Evolutionary conservation across 2,888 invertebrate genomes (phyloP), one percentile per base, ranked within the genome.

Genomic region (Caenorhabditis sp.): DNA sequence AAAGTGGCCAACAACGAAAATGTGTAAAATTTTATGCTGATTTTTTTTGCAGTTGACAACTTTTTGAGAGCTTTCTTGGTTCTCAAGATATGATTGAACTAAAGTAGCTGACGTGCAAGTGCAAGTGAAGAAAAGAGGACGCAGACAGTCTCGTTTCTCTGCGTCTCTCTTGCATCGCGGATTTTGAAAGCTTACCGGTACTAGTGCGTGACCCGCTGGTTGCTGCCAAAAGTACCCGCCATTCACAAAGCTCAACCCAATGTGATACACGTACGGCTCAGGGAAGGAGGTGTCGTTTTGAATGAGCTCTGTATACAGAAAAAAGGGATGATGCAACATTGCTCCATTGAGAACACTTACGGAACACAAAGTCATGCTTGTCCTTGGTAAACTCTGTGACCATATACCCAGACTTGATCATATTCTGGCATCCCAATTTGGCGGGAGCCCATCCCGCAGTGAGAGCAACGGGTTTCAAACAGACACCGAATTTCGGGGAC

Each of bases 241-340:
- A 49, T 72, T 80, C 2, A 72, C 80, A 16, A 35, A 69, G 22
- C 64, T 79, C 38, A 82, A 58, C 19, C 82, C 82, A 35, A 79
- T 79, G 51, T 82, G 82, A 24, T 82, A 82, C 31, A 74, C 61
- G 79, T 77, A 82, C 28, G 82, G 82, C 0, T 38, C 74, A 4
- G 64, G 4, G 54, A 74, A 54, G 41, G 79, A 66, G 1, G 80
- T 80, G 66, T 64, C 64, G 49, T 80, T 80, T 54, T 66, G 64
- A 16, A 72, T 49, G 12, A 80, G 16, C n/a, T 58, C 72, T 80
- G 49, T 38, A 79, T n/a, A n/a, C n/a, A n/a, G n/a, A n/a, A n/a
- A n/a, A n/a, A n/a, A n/a, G n/a, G n/a, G n/a, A n/a, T n/a, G n/a
- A n/a, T n/a, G n/a, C n/a, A n/a, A n/a, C n/a, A n/a, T n/a, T n/a